These are phyloP conservation scores for Bubo scandiacus DNA, from an alignment of 2,113 vertebrate species.

Conservation along the genomic window DNA sequence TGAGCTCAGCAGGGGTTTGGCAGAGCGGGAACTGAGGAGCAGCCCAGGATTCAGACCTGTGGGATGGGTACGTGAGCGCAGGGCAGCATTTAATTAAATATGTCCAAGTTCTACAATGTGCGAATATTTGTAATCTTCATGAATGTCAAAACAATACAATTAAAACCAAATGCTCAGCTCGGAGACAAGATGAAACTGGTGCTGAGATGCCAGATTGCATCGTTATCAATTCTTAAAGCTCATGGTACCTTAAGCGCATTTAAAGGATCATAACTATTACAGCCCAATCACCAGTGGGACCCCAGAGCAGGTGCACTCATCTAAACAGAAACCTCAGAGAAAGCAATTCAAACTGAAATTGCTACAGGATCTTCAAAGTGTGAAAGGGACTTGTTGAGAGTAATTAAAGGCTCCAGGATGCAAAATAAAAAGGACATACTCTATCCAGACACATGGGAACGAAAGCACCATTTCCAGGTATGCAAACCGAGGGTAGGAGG, in stretches of 20 bases:
- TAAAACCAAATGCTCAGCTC: slow-evolving; percentile 5
- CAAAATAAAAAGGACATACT: background rate
- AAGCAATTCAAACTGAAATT: slow-evolving; percentile 41
- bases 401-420: slow-evolving; percentile 40
- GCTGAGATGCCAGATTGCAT: slow-evolving; percentile 28
- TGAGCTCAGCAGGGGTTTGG: background rate
- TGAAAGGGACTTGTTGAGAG: slow-evolving; percentile 32
- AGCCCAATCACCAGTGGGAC: slow-evolving; percentile 48
- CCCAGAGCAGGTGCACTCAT: slow-evolving; percentile 57
- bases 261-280: slow-evolving; percentile 67
- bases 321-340: slow-evolving; percentile 35
- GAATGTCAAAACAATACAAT: background rate
- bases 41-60: background rate
- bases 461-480: background rate
- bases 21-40: background rate
- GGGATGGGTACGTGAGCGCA: background rate
- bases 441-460: rapidly evolving
- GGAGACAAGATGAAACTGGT: background rate
- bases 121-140: background rate
- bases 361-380: slow-evolving; percentile 44
- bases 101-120: background rate
- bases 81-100: background rate
- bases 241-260: slow-evolving; percentile 66
- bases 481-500: background rate
- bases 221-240: slow-evolving; percentile 22